Conservation (phyloP, 2,113 vertebrate species). For the Oxyruncus cristatus region DNA sequence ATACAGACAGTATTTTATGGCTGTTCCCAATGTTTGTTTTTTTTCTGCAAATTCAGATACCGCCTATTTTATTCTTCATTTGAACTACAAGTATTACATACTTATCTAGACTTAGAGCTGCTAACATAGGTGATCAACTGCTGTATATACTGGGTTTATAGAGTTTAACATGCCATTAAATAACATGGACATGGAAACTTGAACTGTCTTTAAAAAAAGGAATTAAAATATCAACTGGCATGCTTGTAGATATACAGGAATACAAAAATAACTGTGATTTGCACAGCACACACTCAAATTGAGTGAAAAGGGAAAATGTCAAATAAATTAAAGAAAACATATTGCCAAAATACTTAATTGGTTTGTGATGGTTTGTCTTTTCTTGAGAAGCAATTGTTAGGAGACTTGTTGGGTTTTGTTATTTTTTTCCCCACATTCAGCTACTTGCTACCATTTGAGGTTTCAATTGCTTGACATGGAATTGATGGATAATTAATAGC, state of each 20-base stretch:
- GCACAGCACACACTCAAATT: not conserved
- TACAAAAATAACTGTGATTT: not conserved
- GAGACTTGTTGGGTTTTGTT: not conserved
- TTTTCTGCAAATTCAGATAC: not conserved
- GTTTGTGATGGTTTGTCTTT: not conserved
- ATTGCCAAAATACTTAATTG: not conserved
- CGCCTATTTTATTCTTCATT: not conserved
- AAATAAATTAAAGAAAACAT: not conserved
- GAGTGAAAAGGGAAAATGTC: not conserved
- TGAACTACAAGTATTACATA: not conserved
- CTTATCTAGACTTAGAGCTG: not conserved
- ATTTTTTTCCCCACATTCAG: not conserved
- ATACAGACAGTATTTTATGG: not conserved
- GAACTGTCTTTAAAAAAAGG: not conserved
- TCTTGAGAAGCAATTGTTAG: not conserved
- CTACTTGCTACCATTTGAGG: constrained; percentile 19
- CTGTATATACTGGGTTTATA: not conserved
- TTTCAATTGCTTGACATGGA: constrained; percentile 27
- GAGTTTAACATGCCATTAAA: not conserved
- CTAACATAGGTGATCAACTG: not conserved
- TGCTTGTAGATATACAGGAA: not conserved
- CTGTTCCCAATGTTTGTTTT: not conserved
- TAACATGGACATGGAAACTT: not conserved
- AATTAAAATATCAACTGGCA: not conserved
- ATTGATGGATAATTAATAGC: constrained; percentile 52